Base-by-base conservation (phyloP, 2,888 invertebrate species). In the Callinectes sapidus region DNA sequence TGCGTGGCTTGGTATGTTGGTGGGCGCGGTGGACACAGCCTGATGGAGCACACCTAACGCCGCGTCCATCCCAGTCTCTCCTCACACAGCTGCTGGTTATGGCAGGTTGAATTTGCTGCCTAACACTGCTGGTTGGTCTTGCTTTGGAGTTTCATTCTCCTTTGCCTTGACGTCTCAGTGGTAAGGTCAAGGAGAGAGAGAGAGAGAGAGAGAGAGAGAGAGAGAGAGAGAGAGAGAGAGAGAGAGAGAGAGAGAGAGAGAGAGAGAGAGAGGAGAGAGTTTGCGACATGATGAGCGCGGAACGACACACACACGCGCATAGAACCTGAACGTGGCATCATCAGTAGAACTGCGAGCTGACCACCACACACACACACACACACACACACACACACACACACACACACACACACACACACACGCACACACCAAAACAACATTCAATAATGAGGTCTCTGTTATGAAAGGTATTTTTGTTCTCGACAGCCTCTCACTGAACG, bases 161-260 rank as follows among this genome's bases (percentile, higher is more conserved):
- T 55, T 18, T 55, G 18, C 55, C 55, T 55, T 2, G 18, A 18
- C 55, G 18, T 55, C 55, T 16, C 55, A 55, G 55, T 18, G 32
- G 39, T 3, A 32, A 32, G 16, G 54, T 32, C 6, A n/a, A n/a
- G 14, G 16, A 35, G 14, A 18, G 48, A 48, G 28, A 42, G 28
- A 42, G 39, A 90, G 77, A 90, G 77, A 77, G 89, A 89, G 71
- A 77, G 71, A 77, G 39, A 39, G 77, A 77, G 32, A 28, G 90
- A 90, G 77, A 71, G 48, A 77, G 90, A 90, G 77, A 90, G 42
- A 77, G 90, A 90, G 90, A 77, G 77, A 42, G 90, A 42, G 77
- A 90, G 42, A 90, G 90, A 90, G 77, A 71, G 42, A 77, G 77
- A 77, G 77, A 77, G 55, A 42, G 48, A 77, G 90, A 77, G 90